Evolutionary conservation across 2,797 vertebrate genomes (phyloP).

Genomic region (Lacerta viridis): DNA sequence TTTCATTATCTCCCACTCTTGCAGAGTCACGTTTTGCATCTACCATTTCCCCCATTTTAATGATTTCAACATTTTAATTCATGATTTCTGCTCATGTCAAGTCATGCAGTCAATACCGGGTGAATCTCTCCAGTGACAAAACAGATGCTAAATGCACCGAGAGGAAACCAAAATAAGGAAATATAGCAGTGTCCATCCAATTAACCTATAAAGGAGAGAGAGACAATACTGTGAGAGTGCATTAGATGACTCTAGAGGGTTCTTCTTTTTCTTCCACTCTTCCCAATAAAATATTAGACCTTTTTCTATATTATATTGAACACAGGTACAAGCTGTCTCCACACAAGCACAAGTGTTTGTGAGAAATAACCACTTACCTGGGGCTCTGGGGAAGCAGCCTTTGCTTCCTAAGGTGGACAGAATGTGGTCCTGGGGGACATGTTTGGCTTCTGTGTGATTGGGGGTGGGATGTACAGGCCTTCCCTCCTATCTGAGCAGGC

Average conservation of each 20-base stretch:
- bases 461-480: too few species aligned
- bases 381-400: too few species aligned
- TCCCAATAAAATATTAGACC: background rate
- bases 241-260: slow-evolving; percentile 1
- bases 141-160: slow-evolving; percentile 53
- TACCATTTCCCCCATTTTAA: slow-evolving; percentile 34
- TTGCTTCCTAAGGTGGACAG: too few species aligned
- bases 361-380: too few species aligned
- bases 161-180: slow-evolving; percentile 47
- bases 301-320: too few species aligned
- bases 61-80: slow-evolving; percentile 52
- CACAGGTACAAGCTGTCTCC: too few species aligned
- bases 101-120: accelerated
- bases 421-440: too few species aligned
- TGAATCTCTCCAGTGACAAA: slow-evolving; percentile 7
- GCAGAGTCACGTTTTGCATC: slow-evolving; percentile 37
- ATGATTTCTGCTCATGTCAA: slow-evolving; percentile 52
- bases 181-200: slow-evolving; percentile 36
- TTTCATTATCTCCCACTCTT: slow-evolving; percentile 26
- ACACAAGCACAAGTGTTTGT: too few species aligned
- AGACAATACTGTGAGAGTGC: background rate
- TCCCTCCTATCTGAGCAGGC: too few species aligned
- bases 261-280: background rate
- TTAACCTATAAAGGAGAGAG: slow-evolving; percentile 32
- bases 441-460: too few species aligned